Evolutionary conservation across 2,888 invertebrate genomes (phyloP), one percentile per base, ranked within the genome.

Genomic region (Trichacis sp.): DNA sequence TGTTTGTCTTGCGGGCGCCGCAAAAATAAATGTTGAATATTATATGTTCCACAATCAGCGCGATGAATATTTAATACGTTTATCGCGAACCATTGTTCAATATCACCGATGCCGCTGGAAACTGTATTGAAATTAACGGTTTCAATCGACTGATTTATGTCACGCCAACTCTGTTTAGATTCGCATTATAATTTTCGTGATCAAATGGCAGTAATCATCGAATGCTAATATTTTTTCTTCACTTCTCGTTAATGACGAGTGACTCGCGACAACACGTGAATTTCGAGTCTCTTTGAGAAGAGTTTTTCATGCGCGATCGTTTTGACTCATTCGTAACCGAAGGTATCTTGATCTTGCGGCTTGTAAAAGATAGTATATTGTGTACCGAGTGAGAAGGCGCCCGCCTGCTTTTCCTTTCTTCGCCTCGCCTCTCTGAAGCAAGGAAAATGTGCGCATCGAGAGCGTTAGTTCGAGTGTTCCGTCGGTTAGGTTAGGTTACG

Each of bases 151-250:
- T 64, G 64, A 64, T 68, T 68, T 68, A 68, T 68, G 58, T 61
- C 61, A 58, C 61, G 51, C 61, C 52, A 52, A 58, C 64, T 68
- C 64, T 64, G 68, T 64, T 68, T 68, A 68, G 64, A 64, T 68
- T 64, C 64, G 61, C 55, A 68, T 68, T 64, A 64, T 61, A 68
- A 68, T 68, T 68, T 68, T 61, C 64, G 61, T 57, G 68, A 68
- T 64, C 64, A 64, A 61, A 68, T 64, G 64, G 58, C 54, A 64
- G 58, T 68, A 62, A 64, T 68, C 64, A 68, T 62, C 64, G 64
- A 64, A 68, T 68, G 68, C 68, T 64, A 68, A 68, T 58, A 68
- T 64, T 68, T 64, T 62, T 64, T 59, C 68, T 68, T 68, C 55
- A 59, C 64, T 64, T 59, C 64, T 68, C 64, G 61, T 68, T 68